These are phyloP conservation scores for Varecia variegata DNA, from an alignment of 2,797 vertebrate species.

Conservation along the genomic window DNA sequence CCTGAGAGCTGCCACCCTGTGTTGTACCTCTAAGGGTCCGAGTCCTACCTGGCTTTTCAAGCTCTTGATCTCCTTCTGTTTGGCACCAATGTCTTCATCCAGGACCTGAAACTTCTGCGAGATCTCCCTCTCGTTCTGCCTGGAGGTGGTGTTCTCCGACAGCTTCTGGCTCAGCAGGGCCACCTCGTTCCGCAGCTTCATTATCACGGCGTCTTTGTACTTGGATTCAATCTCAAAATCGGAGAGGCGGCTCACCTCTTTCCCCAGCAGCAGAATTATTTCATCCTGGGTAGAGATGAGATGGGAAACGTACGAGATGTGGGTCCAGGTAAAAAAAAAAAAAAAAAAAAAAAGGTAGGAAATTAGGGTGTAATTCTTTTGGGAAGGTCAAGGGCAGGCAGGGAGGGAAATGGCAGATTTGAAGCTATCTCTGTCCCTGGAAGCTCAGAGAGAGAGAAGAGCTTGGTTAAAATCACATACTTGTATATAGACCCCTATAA, in stretches of 20 bases:
- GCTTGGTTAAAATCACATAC: not conserved
- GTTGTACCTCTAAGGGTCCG: fast-evolving
- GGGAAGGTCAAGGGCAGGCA: not conserved
- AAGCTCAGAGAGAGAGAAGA: not conserved
- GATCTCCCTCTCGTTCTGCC: conserved; percentile 58
- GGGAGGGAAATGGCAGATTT: not conserved
- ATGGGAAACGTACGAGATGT: not conserved
- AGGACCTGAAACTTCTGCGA: conserved; percentile 73
- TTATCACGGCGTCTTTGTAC: conserved; percentile 81
- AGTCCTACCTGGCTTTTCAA: conserved; percentile 86
- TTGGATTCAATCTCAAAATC: conserved; percentile 79
- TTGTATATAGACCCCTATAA: not conserved
- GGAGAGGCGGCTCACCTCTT: conserved; percentile 72
- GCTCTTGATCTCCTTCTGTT: conserved; percentile 83
- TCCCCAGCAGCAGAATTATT: conserved; percentile 73
- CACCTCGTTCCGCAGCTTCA: conserved; percentile 81
- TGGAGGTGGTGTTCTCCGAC: conserved; percentile 29
- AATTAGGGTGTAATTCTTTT: not conserved
- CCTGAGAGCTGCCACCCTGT: not conserved
- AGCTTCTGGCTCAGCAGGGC: conserved; percentile 77
- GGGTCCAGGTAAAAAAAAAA: not conserved
- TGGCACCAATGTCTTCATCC: conserved; percentile 76
- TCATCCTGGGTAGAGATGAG: conserved; percentile 79
- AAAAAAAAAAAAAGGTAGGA: not conserved
- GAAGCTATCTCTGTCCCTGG: not conserved